Evolutionary conservation across 2,888 invertebrate genomes (phyloP).

Genomic region (Pandemis corylana): DNA sequence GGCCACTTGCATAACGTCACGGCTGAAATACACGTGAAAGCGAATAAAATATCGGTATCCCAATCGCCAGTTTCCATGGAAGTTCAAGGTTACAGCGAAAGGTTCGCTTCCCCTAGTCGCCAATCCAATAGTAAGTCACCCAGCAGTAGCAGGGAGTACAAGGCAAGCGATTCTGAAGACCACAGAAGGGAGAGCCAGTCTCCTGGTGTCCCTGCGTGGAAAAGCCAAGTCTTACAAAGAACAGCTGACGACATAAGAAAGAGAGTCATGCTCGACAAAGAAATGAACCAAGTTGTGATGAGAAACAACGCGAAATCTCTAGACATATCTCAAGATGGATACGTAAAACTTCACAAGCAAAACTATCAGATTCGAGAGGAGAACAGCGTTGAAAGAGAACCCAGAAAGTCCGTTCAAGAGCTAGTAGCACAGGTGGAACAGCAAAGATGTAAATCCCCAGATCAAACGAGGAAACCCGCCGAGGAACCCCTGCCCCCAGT

Average conservation of each 20-base stretch:
- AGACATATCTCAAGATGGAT: constrained; percentile 82
- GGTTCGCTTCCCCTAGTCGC: constrained; percentile 68
- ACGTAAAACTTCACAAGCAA: constrained; percentile 77
- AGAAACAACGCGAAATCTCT: constrained; percentile 67
- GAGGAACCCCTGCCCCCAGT: constrained; percentile 53
- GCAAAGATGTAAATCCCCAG: constrained; percentile 72
- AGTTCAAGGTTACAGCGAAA: constrained; percentile 64
- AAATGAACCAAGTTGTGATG: constrained; percentile 68
- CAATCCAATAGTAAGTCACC: constrained; percentile 71
- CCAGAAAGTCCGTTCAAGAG: constrained; percentile 86
- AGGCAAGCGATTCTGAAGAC: constrained; percentile 62
- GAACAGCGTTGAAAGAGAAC: constrained; percentile 62
- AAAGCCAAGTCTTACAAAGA: constrained; percentile 78
- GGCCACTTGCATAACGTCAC: constrained; percentile 70
- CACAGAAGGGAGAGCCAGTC: constrained; percentile 54
- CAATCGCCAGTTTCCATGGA: constrained; percentile 75
- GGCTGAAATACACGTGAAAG: constrained; percentile 79
- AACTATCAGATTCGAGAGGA: constrained; percentile 57
- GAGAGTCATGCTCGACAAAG: constrained; percentile 71
- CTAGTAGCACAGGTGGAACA: constrained; percentile 87
- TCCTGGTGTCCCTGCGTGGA: constrained; percentile 68
- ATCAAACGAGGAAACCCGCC: constrained; percentile 66
- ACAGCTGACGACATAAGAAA: constrained; percentile 78
- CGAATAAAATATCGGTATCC: constrained; percentile 71
- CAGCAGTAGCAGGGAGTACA: constrained; percentile 56